Percentiles rank a stretch among this genome's conserved stretches.
These are phyloP conservation scores for Numenius phaeopus DNA, from an alignment of 2,797 vertebrate genomes.

Conservation along the genomic window DNA sequence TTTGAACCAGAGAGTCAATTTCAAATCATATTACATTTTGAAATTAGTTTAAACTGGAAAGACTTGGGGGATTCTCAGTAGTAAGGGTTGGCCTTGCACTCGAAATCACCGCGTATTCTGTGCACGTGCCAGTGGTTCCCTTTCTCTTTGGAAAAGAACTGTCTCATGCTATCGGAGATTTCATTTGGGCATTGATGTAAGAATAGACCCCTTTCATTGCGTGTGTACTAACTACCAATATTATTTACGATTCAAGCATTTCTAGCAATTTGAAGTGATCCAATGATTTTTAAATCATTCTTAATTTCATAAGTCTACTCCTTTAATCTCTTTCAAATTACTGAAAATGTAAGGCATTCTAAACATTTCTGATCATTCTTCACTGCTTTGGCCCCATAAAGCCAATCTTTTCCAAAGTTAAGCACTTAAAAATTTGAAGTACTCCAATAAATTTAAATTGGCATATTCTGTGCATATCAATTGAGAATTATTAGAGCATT, in stretches of 20 bases:
- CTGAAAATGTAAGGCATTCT: slow-evolving; percentile 67
- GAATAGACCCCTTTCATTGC: background rate
- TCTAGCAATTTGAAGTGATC: slow-evolving; percentile 30
- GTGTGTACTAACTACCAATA: background rate
- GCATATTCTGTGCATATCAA: slow-evolving; percentile 81
- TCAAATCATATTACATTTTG: slow-evolving; percentile 66
- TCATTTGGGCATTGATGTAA: background rate
- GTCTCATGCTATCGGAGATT: background rate
- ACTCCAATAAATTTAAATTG: slow-evolving; percentile 83
- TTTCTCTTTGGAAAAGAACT: background rate
- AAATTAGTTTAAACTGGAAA: slow-evolving; percentile 75
- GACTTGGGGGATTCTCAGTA: slow-evolving; percentile 46
- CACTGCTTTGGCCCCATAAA: slow-evolving; percentile 64
- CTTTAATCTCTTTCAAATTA: slow-evolving; percentile 76
- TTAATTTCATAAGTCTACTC: slow-evolving; percentile 70
- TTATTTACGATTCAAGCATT: slow-evolving; percentile 22
- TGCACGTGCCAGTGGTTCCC: background rate
- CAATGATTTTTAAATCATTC: slow-evolving; percentile 67
- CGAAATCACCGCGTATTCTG: background rate
- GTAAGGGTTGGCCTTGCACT: slow-evolving; percentile 43
- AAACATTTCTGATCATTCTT: slow-evolving; percentile 73
- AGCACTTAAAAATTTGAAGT: slow-evolving; percentile 82
- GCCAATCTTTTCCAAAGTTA: slow-evolving; percentile 79
- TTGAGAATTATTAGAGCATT: slow-evolving; percentile 83
- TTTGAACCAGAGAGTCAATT: slow-evolving; percentile 57